Evolutionary conservation across 2,888 invertebrate species (phyloP), one percentile per base, ranked within the genome.

Genomic region (Venustoraphidia nigricollis): DNA sequence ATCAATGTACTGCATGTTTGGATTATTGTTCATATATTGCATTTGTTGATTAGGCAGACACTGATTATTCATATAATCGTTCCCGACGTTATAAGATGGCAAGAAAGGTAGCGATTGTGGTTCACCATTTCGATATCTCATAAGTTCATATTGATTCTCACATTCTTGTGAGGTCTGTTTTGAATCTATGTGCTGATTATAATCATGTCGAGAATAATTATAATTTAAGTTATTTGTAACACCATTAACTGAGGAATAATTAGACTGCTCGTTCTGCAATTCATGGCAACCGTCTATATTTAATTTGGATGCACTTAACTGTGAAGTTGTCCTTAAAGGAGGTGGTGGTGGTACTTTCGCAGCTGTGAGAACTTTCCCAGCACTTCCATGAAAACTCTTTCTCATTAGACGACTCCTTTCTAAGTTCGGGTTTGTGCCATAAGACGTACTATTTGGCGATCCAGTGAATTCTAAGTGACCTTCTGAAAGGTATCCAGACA

Each of bases 401-500:
- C 89, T 73, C 89, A 91, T 90, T 50, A 90, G 69, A 59, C 85
- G 85, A 65, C 89, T 89, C 53, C 87, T 76, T 62, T 90, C 89
- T 47, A 90, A 71, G 63, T 88, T 89, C 0, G 89, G 86, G 65
- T 89, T 87, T 35, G 82, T 77, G 36, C 75, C 75, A 6, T 27
- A 27, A 3, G 27, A 27, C 50, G 69, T 70, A 11, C 75, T 72
- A 45, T 63, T 65, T 10, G 51, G 52, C 52, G 60, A 64, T 36
- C 75, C 77, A 17, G 76, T 71, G 59, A 82, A 87, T 58, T 91
- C 90, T 50, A 90, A 70, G 63, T 90, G 89, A 0, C 90, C 90
- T 65, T 91, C 90, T 1, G 89, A 89, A 53, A 90, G 69, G 62
- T 91, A 90, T 8, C 90, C 90, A 58, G 84, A 85, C 57, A 83